Evolutionary conservation across 2,888 invertebrate genomes (phyloP).

Genomic region (Orthonevra nobilis): DNA sequence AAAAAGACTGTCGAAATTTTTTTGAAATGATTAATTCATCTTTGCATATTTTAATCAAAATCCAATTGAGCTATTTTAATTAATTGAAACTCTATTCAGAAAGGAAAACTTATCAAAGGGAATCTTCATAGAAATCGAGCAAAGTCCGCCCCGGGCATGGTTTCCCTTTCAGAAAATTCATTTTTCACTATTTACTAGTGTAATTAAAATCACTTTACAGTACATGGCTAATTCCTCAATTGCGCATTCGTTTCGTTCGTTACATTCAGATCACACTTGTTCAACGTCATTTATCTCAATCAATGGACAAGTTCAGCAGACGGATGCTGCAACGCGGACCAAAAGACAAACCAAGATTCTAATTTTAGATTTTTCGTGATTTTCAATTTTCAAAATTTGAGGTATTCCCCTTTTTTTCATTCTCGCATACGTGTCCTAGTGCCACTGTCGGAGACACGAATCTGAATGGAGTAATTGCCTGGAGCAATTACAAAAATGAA

Average conservation of each 20-base stretch:
- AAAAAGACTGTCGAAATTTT: no score
- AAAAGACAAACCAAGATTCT: conserved; percentile 47
- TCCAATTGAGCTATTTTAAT: conserved; percentile 9
- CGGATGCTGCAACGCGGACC: conserved; percentile 34
- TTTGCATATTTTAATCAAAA: not conserved
- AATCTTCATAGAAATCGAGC: conserved; percentile 4
- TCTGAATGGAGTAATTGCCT: conserved; percentile 56
- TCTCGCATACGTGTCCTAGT: conserved; percentile 11
- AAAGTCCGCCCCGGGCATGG: not conserved
- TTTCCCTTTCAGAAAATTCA: conserved; percentile 14
- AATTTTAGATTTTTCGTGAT: conserved; percentile 62
- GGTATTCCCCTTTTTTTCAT: conserved; percentile 6
- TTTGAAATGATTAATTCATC: not conserved
- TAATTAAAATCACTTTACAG: conserved; percentile 63
- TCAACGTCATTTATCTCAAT: conserved; percentile 66
- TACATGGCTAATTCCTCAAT: conserved; percentile 44
- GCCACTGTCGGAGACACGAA: conserved; percentile 24
- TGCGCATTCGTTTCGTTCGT: conserved; percentile 30
- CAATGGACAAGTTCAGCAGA: conserved; percentile 65
- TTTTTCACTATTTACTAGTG: conserved; percentile 55
- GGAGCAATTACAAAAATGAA: conserved; percentile 69
- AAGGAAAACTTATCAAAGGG: conserved; percentile 15
- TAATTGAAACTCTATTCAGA: conserved; percentile 1
- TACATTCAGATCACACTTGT: conserved; percentile 49
- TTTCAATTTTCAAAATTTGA: conserved; percentile 32